phyloP scores from a whole-genome alignment of 2,797 vertebrate genomes.

The Malacoraja senta region DNA sequence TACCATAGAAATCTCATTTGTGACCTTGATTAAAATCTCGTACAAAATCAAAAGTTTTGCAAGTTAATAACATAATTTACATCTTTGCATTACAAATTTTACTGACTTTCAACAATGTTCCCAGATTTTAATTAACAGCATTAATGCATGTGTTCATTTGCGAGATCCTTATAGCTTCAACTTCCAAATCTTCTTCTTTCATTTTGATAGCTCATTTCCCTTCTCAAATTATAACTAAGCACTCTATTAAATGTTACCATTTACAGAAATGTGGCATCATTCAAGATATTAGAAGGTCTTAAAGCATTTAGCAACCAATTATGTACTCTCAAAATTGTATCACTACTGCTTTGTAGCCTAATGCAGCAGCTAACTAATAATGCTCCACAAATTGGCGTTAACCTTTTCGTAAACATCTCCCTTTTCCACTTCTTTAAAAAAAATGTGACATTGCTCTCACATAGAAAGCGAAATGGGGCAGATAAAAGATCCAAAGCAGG shows the following conservation, averaged over 20 bases:
- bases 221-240: neutral
- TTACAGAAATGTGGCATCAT: neutral
- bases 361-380: neutral
- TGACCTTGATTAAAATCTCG: neutral
- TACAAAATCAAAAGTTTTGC: neutral
- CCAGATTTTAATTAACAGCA: neutral
- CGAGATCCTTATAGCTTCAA: neutral
- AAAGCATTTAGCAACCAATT: neutral
- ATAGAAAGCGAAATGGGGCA: neutral
- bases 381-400: neutral
- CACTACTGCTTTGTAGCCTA: neutral
- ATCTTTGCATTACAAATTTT: no score
- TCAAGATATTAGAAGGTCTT: neutral
- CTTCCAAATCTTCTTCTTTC: neutral
- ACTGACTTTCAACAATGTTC: neutral
- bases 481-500: neutral
- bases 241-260: neutral
- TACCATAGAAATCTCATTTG: neutral
- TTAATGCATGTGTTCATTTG: neutral
- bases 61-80: no score
- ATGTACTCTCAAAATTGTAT: neutral
- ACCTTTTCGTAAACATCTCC: no score
- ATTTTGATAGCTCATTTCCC: neutral
- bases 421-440: neutral
- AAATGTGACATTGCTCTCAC: neutral